phyloP scores from a whole-genome alignment of 2,888 invertebrate species.

The Amphimallon solstitiale region DNA sequence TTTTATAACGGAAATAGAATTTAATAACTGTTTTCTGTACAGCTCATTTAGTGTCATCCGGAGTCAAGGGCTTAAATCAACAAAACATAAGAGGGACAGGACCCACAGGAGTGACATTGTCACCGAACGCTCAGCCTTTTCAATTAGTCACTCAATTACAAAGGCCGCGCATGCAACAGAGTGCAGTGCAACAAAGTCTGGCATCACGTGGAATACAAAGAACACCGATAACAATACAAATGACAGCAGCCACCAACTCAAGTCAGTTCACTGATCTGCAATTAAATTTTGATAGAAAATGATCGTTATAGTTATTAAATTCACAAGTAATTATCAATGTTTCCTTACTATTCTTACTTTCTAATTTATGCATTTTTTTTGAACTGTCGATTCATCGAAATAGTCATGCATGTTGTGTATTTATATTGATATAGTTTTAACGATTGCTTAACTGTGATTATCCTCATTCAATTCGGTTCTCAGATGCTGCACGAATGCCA shows the following conservation, averaged over 20 bases:
- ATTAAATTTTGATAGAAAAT: slow-evolving; percentile 57
- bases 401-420: slow-evolving; percentile 50
- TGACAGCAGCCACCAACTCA: slow-evolving; percentile 58
- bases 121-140: slow-evolving; percentile 58
- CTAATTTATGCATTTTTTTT: background rate
- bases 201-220: slow-evolving; percentile 58
- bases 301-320: slow-evolving; percentile 41
- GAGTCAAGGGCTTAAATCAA: slow-evolving; percentile 68
- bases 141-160: slow-evolving; percentile 60
- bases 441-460: slow-evolving; percentile 34
- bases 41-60: slow-evolving; percentile 74
- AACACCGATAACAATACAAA: slow-evolving; percentile 61
- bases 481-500: slow-evolving; percentile 55
- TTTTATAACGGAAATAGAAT: background rate
- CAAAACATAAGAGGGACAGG: slow-evolving; percentile 56
- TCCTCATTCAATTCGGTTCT: slow-evolving; percentile 40
- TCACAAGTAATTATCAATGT: slow-evolving; percentile 36
- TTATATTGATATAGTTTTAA: too few species aligned
- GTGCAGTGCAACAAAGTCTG: slow-evolving; percentile 52
- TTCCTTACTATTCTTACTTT: background rate
- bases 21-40: slow-evolving; percentile 37
- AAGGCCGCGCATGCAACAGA: slow-evolving; percentile 55
- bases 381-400: background rate
- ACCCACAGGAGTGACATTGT: slow-evolving; percentile 56
- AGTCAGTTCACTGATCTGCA: slow-evolving; percentile 63